A percentile compares a stretch with the other conserved stretches of the same genome.
These are phyloP conservation scores for Drosophila sechellia DNA, from an alignment of 1,140 invertebrate genomes.

Conservation along the genomic window DNA sequence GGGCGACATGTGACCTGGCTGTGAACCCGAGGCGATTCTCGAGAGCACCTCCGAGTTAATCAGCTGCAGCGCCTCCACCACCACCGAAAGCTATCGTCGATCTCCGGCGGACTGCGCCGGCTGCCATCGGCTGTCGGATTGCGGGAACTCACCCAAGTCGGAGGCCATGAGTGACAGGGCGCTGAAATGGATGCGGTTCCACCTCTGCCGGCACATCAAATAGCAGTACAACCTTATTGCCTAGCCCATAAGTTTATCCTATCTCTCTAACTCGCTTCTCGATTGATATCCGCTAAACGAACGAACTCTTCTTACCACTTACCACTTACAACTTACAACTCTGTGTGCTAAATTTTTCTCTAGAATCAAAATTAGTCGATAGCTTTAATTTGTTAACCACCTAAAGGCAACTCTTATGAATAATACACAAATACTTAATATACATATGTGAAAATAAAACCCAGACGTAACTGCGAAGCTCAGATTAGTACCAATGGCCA, in stretches of 20 bases:
- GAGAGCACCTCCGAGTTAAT: conserved; percentile 14
- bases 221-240: conserved; percentile 47
- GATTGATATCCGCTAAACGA: conserved; percentile 21
- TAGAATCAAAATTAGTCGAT: conserved; percentile 75
- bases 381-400: conserved; percentile 56
- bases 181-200: conserved; percentile 81
- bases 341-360: conserved; percentile 71
- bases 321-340: conserved; percentile 33
- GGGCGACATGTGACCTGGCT: conserved; percentile 83
- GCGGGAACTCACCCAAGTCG: conserved; percentile 63
- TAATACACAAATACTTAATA: conserved; percentile 37
- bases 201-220: conserved; percentile 82
- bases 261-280: conserved; percentile 29
- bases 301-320: neutral
- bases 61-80: conserved; percentile 22
- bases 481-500: conserved; percentile 35
- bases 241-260: conserved; percentile 45
- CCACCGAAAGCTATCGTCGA: conserved; percentile 55
- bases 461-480: conserved; percentile 21
- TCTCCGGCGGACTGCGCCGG: conserved; percentile 58
- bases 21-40: conserved; percentile 5
- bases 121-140: conserved; percentile 70
- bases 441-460: conserved; percentile 8
- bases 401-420: conserved; percentile 60
- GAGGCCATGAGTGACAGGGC: conserved; percentile 82